phyloP scores from a whole-genome alignment of 2,797 vertebrate genomes.

The Propithecus deckenii region DNA sequence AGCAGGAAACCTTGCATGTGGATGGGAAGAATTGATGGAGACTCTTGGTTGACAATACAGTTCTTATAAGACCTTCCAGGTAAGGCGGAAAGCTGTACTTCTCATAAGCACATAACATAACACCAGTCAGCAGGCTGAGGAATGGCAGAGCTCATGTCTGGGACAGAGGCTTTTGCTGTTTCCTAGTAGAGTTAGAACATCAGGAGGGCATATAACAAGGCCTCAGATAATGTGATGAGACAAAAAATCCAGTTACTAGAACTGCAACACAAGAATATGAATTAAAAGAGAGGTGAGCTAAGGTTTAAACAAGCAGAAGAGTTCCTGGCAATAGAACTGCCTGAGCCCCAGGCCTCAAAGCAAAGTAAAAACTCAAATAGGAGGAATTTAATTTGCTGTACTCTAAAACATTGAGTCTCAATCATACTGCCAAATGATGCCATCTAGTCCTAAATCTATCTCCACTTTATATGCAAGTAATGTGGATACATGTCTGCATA shows the following conservation, averaged over 20 bases:
- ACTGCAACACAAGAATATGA: neutral
- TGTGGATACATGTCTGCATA: neutral
- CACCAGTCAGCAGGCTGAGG: neutral
- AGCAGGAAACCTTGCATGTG: neutral
- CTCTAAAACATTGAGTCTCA: neutral
- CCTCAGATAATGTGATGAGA: neutral
- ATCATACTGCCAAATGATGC: neutral
- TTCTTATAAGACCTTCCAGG: neutral
- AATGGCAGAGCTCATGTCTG: fast-evolving
- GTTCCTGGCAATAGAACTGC: neutral
- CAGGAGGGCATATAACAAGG: neutral
- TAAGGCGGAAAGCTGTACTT: neutral
- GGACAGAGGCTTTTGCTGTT: neutral
- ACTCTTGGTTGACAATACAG: neutral
- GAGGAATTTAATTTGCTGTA: neutral
- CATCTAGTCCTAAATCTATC: neutral
- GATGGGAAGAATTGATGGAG: neutral
- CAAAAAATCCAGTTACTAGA: neutral
- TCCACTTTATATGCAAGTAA: neutral
- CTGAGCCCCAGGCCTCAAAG: neutral
- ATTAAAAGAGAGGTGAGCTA: neutral
- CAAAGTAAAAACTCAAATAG: neutral
- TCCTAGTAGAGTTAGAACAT: neutral
- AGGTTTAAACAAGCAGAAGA: neutral
- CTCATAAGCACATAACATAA: neutral